Conservation (phyloP, 1,140 invertebrate genomes). For the Chlorops oryzae region DNA sequence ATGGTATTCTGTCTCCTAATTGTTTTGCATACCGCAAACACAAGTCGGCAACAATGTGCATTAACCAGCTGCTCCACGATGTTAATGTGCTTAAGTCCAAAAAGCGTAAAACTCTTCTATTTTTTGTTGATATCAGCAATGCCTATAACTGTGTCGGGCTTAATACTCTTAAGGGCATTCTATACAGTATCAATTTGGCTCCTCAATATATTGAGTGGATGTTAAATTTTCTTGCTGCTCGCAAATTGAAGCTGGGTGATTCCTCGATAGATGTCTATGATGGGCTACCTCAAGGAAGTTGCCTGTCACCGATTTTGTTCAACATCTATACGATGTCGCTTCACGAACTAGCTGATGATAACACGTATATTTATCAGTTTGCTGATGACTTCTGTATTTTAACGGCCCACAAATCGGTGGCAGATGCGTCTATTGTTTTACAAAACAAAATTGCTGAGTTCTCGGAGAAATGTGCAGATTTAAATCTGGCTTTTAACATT, state of each 20-base stretch:
- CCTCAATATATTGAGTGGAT: neutral
- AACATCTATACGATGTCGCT: neutral
- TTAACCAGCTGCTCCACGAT: neutral
- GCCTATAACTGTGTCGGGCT: conserved; percentile 1
- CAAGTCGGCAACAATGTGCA: neutral
- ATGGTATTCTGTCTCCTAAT: neutral
- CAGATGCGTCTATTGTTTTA: neutral
- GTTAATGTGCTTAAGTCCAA: neutral
- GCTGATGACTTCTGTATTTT: neutral
- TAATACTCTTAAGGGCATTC: neutral
- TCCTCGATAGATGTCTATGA: neutral
- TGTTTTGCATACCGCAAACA: conserved; percentile 4
- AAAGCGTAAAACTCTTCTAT: neutral
- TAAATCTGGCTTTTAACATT: neutral
- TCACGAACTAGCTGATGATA: no score
- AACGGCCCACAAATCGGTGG: neutral
- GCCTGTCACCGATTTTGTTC: neutral
- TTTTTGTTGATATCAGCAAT: neutral
- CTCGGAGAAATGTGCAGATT: neutral
- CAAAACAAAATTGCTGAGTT: neutral
- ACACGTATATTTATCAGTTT: neutral
- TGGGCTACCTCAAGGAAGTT: conserved; percentile 3
- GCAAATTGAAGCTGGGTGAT: neutral
- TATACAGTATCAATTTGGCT: neutral
- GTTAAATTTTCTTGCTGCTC: neutral